Evolutionary conservation across 2,888 invertebrate genomes (phyloP).

Genomic region (Epicampocera succincta): DNA sequence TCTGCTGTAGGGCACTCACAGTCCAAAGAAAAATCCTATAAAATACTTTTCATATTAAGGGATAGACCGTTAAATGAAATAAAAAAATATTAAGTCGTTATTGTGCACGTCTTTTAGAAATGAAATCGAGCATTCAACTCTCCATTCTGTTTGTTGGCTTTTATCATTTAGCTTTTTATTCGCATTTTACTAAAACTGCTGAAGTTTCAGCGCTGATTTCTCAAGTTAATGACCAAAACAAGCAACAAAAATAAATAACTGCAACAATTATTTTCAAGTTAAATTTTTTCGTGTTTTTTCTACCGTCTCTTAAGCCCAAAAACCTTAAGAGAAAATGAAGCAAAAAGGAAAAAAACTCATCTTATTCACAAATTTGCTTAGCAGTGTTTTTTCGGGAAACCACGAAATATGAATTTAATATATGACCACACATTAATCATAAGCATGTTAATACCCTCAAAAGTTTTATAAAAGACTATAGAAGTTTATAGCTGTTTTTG

Average conservation of each 20-base stretch:
- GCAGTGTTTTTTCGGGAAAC: slow-evolving; percentile 53
- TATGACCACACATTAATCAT: slow-evolving; percentile 70
- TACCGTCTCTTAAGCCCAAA: slow-evolving; percentile 41
- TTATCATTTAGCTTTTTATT: slow-evolving; percentile 45
- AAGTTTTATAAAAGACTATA: slow-evolving; percentile 50
- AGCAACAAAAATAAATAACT: slow-evolving; percentile 45
- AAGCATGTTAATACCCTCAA: slow-evolving; percentile 67
- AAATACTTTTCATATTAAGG: slow-evolving; percentile 63
- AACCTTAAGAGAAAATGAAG: slow-evolving; percentile 41
- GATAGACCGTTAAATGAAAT: slow-evolving; percentile 69
- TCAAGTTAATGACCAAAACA: slow-evolving; percentile 64
- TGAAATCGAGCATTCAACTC: slow-evolving; percentile 69
- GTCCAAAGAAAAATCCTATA: slow-evolving; percentile 18
- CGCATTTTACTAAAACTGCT: slow-evolving; percentile 15
- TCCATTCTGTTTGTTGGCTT: slow-evolving; percentile 46
- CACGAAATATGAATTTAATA: slow-evolving; percentile 70
- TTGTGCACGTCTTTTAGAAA: slow-evolving; percentile 63
- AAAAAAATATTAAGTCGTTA: slow-evolving; percentile 55
- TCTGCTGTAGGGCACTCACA: not conserved
- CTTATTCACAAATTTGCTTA: slow-evolving; percentile 52
- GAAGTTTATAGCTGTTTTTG: slow-evolving; percentile 38
- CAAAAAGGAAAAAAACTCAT: slow-evolving; percentile 18
- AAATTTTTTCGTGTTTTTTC: slow-evolving; percentile 27
- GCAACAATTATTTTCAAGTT: slow-evolving; percentile 70
- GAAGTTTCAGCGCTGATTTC: slow-evolving; percentile 54